Evolutionary conservation across 2,797 vertebrate genomes (phyloP).

Genomic region (Pseudotriccus pelzelni): DNA sequence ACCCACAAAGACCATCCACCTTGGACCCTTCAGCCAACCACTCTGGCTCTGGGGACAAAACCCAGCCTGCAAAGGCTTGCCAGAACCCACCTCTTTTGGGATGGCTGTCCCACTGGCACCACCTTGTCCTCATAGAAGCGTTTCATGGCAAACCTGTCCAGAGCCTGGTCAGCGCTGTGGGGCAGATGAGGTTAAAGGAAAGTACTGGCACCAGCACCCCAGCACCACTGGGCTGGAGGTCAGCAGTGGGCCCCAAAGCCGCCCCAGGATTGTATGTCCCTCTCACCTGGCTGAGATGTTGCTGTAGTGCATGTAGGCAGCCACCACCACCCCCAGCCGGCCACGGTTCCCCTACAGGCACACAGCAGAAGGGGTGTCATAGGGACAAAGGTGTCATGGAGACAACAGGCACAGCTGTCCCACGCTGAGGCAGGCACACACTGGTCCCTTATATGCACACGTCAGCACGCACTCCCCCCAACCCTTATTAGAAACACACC

Average conservation of each 20-base stretch:
- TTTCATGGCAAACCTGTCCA: slow-evolving; percentile 99
- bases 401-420: background rate
- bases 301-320: slow-evolving; percentile 99
- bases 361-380: background rate
- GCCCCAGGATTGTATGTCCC: accelerated
- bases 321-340: slow-evolving; percentile 93
- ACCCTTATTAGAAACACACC: background rate
- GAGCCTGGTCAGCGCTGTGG: slow-evolving; percentile 90
- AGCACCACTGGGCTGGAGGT: background rate
- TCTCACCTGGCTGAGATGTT: slow-evolving; percentile 96
- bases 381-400: accelerated
- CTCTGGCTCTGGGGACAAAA: background rate
- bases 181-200: background rate
- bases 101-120: slow-evolving; percentile 93
- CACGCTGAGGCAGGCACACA: background rate
- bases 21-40: background rate
- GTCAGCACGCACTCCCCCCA: no score
- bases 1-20: background rate
- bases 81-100: slow-evolving; percentile 90
- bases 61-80: accelerated
- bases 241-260: background rate
- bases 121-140: slow-evolving; percentile 99
- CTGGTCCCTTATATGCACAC: accelerated
- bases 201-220: background rate
- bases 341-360: slow-evolving; percentile 89